Base-by-base conservation (phyloP, 2,797 vertebrate genomes). In the Sparus aurata region DNA sequence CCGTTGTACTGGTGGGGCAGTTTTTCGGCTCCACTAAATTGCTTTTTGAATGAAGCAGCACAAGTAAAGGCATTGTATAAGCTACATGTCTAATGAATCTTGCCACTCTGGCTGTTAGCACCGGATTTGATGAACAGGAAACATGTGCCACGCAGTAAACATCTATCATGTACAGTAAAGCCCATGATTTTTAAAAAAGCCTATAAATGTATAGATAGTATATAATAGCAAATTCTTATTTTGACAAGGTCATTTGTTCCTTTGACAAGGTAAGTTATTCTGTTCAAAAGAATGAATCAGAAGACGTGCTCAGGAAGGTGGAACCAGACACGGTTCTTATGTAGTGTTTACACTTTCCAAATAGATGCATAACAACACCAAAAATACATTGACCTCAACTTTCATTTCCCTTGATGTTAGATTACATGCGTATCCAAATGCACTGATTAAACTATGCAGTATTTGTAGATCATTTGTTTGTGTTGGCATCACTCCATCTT, bases 361-460 rank as follows among this genome's bases (percentile, higher is more conserved):
- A 93, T 89, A 91, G 89, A 93, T 84, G 87, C 89, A 92, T 90
- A 89, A 86, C 83, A 90, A 92, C 93, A 93, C 93, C 93, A 95
- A 94, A 95, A 92, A 91, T 69, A 89, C 85, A 87, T 87, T 22
- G 69, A 91, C 88, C 88, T 87, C 85, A 88, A 69, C 79, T 87
- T 84, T 80, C 49, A 73, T 85, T 90, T 90, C 88, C 82, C 78
- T 81, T 77, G 52, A 80, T 63, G 58, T 89, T 85, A 88, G 84
- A 87, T 82, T 58, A 89, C 77, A 82, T 34, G 75, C 49, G 62
- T 90, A 87, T 86, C 87, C 81, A 90, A 88, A 94, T 93, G 92
- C 95, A 94, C 93, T 95, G 91, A 94, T 91, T 78, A 90, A 93
- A 95, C 95, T 96, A 96, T 96, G 96, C 96, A 96, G 94, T 95